Evolutionary conservation across 2,113 vertebrate genomes (phyloP), one percentile per base, ranked within the genome.

Genomic region (Cyphomyrus plagiostoma): DNA sequence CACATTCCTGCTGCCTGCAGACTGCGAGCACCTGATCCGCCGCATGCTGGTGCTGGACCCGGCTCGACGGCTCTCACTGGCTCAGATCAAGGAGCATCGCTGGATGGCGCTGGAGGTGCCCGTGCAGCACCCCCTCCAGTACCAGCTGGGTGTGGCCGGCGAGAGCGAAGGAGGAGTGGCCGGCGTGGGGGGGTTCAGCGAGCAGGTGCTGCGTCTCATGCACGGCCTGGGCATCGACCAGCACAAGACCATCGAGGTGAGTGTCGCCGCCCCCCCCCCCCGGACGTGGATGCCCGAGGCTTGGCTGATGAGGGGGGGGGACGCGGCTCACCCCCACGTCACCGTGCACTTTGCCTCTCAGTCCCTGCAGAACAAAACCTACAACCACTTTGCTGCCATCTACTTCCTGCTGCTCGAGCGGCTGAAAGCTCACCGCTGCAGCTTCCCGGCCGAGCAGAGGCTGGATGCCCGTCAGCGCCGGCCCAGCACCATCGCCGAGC

Each of bases 331-430:
- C 11, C 83, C 7, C 17, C 3, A 3, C 46, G 0, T 48, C 23
- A 87, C 86, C 17, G 4, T 53, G 13, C 26, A 8, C 26, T 30
- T 2, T 92, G 62, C 26, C 91, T 88, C 92, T 23, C 95, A 99
- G 98, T 99, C 98, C 91, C 95, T 99, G 92, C 97, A 99, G 95
- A 98, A 98, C 95, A 98, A 98, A 95, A 99, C 98, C 93, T 99
- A 99, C 91, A 99, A 99, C 95, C 98, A 99, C 95, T 99, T 99
- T 93, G 98, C 98, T 94, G 98, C 98, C 90, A 99, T 99, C 94
- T 99, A 99, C 93, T 99, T 97, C 95, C 94, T 99, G 94, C 93
- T 99, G 93, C 97, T 99, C 93, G 98, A 99, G 93, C 96, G 98
- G 88, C 97, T 99, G 39, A 98, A 98, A 91, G 97, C 98, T 0